Base-by-base conservation (phyloP, 2,888 invertebrate genomes). In the Leptothorax acervorum region DNA sequence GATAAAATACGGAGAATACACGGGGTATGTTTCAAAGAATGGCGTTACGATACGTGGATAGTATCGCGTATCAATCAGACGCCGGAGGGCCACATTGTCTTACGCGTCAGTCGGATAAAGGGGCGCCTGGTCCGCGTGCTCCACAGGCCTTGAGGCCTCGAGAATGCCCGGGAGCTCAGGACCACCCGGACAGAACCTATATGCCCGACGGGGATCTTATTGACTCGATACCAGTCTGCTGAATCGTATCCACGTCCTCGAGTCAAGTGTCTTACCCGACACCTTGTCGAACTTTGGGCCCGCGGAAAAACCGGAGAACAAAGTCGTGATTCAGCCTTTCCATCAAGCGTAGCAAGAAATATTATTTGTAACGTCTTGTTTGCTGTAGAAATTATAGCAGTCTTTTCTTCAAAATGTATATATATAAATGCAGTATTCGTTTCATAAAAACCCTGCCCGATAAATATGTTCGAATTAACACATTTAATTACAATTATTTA, bases 61-160 rank as follows among this genome's bases (percentile, higher is more conserved):
- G 92, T 93, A 94, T 94, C 93, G 92, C 92, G 92, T 94, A 94
- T 94, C 93, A 94, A 94, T 94, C 94, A 94, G 91, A 93, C 88
- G 92, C 91, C 90, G 5, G 89, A 91, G 91, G 87, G 90, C 88
- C 88, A 89, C 92, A 94, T 94, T 94, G 94, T 94, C 93, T 94
- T 92, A 92, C 91, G 92, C 88, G 92, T 92, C 90, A 91, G 91
- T 87, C 92, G 91, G 91, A 94, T 93, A 94, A 92, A 93, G 91
- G 91, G 89, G 85, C 85, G 87, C 87, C 82, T 85, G 87, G 83
- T 76, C 88, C 79, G 85, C 78, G 84, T 85, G 89, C 83, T 89
- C 66, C 70, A 28, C 57, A 85, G 73, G 81, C 87, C 86, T 83
- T 68, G 84, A 85, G 89, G 85, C 83, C 86, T 86, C 82, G 86